These are phyloP conservation scores for Loris lydekkerianus DNA, from an alignment of 2,797 vertebrate species.

Conservation along the genomic window DNA sequence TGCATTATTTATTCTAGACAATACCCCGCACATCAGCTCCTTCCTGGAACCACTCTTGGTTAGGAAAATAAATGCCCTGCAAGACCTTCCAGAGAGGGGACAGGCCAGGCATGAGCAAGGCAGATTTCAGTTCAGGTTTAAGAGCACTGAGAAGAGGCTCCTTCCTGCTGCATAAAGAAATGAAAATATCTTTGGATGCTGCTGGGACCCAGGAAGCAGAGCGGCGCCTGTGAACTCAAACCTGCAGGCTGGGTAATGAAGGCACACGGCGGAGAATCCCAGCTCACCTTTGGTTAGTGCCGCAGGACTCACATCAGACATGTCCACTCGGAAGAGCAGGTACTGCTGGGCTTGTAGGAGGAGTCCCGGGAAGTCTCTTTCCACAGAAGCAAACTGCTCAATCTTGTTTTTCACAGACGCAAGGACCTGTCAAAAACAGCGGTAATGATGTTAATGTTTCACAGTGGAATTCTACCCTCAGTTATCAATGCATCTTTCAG, in stretches of 20 bases:
- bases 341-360: slow-evolving; percentile 96
- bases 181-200: neutral
- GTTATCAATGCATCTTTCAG: neutral
- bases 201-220: neutral
- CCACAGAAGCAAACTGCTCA: slow-evolving; percentile 92
- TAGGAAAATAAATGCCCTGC: neutral
- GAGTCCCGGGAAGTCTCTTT: slow-evolving; percentile 93
- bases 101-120: neutral
- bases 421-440: slow-evolving; percentile 92
- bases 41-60: slow-evolving; percentile 54
- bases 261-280: neutral
- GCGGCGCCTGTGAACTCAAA: neutral
- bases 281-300: slow-evolving; percentile 88
- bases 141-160: neutral
- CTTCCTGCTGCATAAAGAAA: neutral
- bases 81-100: slow-evolving; percentile 8
- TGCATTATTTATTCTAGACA: slow-evolving; percentile 56
- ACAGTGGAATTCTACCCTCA: accelerated
- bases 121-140: neutral
- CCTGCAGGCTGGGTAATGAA: too few species aligned
- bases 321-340: slow-evolving; percentile 94
- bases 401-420: slow-evolving; percentile 98
- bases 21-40: neutral
- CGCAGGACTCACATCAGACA: slow-evolving; percentile 75
- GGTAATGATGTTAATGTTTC: neutral